Evolutionary conservation across 2,888 invertebrate genomes (phyloP).

Genomic region (Tenthredo mesomela): DNA sequence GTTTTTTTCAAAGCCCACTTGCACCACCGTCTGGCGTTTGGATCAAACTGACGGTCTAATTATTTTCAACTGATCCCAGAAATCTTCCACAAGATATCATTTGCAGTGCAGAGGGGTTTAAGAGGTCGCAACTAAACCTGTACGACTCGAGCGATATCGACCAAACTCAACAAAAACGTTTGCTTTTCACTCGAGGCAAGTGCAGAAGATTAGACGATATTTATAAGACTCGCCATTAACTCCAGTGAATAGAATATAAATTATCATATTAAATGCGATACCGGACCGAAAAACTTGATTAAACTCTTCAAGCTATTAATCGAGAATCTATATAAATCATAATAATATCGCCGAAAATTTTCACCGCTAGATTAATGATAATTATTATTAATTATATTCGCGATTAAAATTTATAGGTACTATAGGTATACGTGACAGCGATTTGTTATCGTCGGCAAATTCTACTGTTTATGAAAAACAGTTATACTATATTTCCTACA

Average conservation of each 20-base stretch:
- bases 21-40: constrained; percentile 30
- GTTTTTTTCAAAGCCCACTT: constrained; percentile 4
- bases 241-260: constrained; percentile 24
- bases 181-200: constrained; percentile 26
- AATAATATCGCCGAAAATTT: constrained; percentile 13
- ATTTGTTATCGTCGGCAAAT: not conserved
- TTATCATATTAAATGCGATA: constrained; percentile 6
- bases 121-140: constrained; percentile 10
- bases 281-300: not conserved
- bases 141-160: constrained; percentile 28
- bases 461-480: not conserved
- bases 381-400: not conserved
- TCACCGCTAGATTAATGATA: not conserved
- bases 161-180: not conserved
- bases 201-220: constrained; percentile 45
- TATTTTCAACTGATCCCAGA: constrained; percentile 36
- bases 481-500: not conserved
- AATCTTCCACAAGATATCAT: constrained; percentile 37
- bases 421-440: too few species aligned
- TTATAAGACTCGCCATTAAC: constrained; percentile 17
- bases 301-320: constrained; percentile 6
- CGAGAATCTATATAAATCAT: not conserved
- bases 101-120: constrained; percentile 4
- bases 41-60: constrained; percentile 42
- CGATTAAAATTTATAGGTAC: not conserved